Evolutionary conservation across 2,888 invertebrate genomes (phyloP).

Genomic region (Coelogynopora nodosa): DNA sequence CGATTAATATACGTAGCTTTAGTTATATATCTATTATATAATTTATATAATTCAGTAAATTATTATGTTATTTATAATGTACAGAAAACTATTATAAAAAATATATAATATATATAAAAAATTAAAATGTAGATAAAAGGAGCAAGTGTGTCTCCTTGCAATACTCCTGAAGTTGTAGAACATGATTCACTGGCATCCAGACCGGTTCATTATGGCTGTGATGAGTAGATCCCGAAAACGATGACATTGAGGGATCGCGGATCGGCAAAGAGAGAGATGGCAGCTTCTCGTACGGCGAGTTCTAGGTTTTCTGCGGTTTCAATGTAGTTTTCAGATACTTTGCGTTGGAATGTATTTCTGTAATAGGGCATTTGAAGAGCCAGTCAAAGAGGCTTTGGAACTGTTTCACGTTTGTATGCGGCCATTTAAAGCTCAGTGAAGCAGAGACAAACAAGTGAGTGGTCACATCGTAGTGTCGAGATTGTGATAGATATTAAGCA

Average conservation of each 20-base stretch:
- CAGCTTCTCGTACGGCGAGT: neutral
- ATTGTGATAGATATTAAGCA: neutral
- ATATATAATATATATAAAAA: no score
- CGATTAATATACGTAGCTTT: no score
- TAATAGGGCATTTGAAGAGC: neutral
- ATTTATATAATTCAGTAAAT: no score
- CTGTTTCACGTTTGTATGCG: constrained; percentile 12
- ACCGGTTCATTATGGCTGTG: neutral
- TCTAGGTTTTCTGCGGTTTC: constrained; percentile 4
- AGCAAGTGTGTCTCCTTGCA: constrained; percentile 14
- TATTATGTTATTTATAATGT: no score
- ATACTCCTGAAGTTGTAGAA: constrained; percentile 5
- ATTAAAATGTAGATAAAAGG: no score
- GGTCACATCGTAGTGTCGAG: constrained; percentile 2
- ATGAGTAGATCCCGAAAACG: neutral
- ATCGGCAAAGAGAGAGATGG: neutral
- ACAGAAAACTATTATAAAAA: no score
- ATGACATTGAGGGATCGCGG: neutral
- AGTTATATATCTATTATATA: no score
- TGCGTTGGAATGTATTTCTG: neutral
- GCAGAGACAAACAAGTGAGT: neutral
- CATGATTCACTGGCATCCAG: constrained; percentile 18
- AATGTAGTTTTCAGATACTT: neutral
- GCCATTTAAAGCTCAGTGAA: constrained; percentile 17
- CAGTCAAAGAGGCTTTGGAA: neutral